Percentiles rank a stretch among this genome's conserved stretches.
Evolutionary conservation across 2,113 vertebrate genomes (phyloP).

Genomic region (Lamprologus sp.): DNA sequence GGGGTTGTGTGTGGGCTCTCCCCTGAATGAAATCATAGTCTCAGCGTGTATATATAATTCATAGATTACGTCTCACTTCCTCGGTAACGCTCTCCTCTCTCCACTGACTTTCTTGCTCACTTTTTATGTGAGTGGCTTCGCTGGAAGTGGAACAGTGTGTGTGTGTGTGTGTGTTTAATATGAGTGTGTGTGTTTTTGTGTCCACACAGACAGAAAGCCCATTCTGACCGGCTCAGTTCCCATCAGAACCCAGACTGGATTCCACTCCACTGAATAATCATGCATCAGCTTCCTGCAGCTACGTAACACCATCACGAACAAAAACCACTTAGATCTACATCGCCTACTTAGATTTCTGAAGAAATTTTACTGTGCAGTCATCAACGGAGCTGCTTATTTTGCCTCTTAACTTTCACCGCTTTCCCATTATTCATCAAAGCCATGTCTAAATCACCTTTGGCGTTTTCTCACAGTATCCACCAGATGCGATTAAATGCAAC

Average conservation of each 20-base stretch:
- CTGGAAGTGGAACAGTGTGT: constrained; percentile 19
- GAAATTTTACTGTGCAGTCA: not conserved
- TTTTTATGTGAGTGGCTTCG: not conserved
- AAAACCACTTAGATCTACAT: not conserved
- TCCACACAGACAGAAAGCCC: constrained; percentile 25
- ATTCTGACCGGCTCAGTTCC: constrained; percentile 31
- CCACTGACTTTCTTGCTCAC: constrained; percentile 1
- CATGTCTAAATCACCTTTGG: not conserved
- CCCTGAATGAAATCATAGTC: constrained; percentile 49
- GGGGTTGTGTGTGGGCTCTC: constrained; percentile 10
- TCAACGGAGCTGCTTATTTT: not conserved
- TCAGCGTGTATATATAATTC: constrained; percentile 52
- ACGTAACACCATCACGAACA: not conserved
- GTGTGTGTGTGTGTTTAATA: not conserved
- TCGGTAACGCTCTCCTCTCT: constrained; percentile 26
- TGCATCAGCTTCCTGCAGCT: constrained; percentile 26
- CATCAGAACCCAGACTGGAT: constrained; percentile 48
- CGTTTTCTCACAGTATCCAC: not conserved
- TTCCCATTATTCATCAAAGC: not conserved
- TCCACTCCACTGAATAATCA: constrained; percentile 54
- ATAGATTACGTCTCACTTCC: constrained; percentile 53
- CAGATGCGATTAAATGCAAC: not conserved
- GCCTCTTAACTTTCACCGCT: not conserved
- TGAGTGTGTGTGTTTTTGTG: not conserved
- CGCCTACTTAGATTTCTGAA: not conserved